These are phyloP conservation scores for Ectropis grisescens DNA, from an alignment of 1,140 invertebrate genomes.

Conservation along the genomic window DNA sequence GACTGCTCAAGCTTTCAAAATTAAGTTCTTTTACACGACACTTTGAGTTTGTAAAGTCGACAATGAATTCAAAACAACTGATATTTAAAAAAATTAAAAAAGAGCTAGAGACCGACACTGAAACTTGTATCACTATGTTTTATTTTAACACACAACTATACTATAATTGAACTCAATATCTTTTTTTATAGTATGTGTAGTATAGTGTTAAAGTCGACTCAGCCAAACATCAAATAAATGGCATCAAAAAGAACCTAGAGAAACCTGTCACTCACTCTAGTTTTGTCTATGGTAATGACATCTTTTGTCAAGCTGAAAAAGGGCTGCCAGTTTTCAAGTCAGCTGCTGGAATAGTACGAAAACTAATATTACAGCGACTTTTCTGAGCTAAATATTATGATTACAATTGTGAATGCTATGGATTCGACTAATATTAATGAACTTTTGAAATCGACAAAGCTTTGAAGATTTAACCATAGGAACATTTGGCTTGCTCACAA, in stretches of 20 bases:
- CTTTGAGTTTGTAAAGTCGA: background rate
- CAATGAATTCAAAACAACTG: background rate
- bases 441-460: too few relatives aligned
- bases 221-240: background rate
- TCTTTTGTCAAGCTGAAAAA: constrained; percentile 27
- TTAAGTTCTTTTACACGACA: constrained; percentile 21
- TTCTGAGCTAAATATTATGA: too few relatives aligned
- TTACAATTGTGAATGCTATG: too few relatives aligned
- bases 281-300: constrained; percentile 16
- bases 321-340: too few relatives aligned
- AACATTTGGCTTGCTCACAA: background rate
- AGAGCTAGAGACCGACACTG: background rate
- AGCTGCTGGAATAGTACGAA: background rate
- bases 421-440: background rate
- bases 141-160: background rate
- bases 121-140: background rate
- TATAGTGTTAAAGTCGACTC: too few relatives aligned
- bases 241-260: constrained; percentile 1
- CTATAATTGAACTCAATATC: too few relatives aligned
- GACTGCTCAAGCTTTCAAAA: constrained; percentile 55
- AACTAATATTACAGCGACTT: too few relatives aligned
- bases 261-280: constrained; percentile 5
- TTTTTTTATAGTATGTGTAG: too few relatives aligned
- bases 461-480: background rate
- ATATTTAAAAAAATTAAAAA: background rate